A percentile compares a stretch with the other conserved stretches of the same genome.
phyloP scores from a whole-genome alignment of 1,140 invertebrate species.

The Drosophila yakuba region DNA sequence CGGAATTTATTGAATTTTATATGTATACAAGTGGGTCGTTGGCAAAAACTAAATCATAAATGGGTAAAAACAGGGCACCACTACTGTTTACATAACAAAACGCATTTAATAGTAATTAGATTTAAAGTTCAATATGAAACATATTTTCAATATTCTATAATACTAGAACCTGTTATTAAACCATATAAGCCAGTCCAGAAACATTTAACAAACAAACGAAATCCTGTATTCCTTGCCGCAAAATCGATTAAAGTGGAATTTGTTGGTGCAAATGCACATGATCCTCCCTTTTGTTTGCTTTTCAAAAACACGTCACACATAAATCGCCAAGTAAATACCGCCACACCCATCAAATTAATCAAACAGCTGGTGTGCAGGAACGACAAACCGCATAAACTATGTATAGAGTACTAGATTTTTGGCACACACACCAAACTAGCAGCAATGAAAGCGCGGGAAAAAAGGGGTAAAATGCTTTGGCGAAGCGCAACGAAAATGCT shows the following conservation, averaged over 20 bases:
- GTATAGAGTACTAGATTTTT: conserved; percentile 27
- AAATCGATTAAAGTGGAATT: conserved; percentile 4
- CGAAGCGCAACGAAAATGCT: conserved; percentile 73
- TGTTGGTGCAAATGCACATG: not conserved
- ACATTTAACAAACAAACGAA: not conserved
- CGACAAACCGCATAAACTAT: conserved; percentile 18
- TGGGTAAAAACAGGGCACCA: not conserved
- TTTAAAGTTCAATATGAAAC: too few species aligned
- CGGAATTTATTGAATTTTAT: conserved; percentile 14
- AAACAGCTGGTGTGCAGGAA: conserved; percentile 23
- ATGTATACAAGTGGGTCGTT: not conserved
- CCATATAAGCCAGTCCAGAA: not conserved
- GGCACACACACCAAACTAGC: conserved; percentile 30
- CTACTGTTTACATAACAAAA: not conserved
- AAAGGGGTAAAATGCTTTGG: conserved; percentile 5
- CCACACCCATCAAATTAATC: conserved; percentile 51
- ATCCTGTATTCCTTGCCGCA: not conserved
- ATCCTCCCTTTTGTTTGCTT: conserved; percentile 12
- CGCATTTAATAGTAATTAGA: too few species aligned
- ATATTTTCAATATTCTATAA: not conserved
- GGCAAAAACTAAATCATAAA: not conserved
- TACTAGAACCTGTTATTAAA: not conserved
- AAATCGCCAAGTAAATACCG: conserved; percentile 34
- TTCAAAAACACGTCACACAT: conserved; percentile 7
- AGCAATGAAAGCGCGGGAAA: conserved; percentile 8